Evolutionary conservation across 2,113 vertebrate species (phyloP).

Genomic region (Daubentonia madagascariensis): DNA sequence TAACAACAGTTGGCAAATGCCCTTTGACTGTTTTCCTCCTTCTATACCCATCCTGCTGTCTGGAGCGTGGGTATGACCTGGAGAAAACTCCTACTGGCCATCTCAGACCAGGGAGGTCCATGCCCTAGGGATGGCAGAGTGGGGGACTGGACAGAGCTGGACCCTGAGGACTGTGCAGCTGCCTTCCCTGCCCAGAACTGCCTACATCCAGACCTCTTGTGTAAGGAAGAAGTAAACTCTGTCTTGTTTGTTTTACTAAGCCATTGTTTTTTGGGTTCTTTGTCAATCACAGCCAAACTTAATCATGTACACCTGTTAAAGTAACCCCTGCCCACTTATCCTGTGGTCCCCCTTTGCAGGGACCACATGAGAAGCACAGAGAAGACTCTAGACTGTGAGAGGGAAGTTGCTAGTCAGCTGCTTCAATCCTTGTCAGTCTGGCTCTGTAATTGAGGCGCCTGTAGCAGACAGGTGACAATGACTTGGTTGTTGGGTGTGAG

Average conservation of each 20-base stretch:
- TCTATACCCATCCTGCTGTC: neutral
- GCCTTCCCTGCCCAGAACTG: neutral
- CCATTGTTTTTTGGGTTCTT: neutral
- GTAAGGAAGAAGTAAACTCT: neutral
- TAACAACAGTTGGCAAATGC: neutral
- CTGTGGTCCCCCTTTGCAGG: neutral
- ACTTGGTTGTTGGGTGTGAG: neutral
- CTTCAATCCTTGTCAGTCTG: neutral
- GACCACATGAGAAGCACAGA: neutral
- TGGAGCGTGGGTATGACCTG: neutral
- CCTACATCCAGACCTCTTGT: neutral
- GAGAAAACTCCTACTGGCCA: too few species aligned
- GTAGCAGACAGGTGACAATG: neutral
- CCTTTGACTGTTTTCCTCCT: neutral
- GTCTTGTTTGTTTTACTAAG: neutral
- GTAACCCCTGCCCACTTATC: neutral
- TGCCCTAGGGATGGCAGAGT: too few species aligned
- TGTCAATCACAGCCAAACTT: neutral
- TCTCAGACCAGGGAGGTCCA: neutral
- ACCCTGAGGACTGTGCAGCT: too few species aligned
- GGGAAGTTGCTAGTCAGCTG: neutral
- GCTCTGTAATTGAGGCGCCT: neutral
- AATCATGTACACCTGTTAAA: rapidly evolving
- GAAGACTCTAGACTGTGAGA: neutral
- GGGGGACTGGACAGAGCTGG: neutral